Conservation (phyloP, 2,888 invertebrate species). For the Oxyteleia sp. region DNA sequence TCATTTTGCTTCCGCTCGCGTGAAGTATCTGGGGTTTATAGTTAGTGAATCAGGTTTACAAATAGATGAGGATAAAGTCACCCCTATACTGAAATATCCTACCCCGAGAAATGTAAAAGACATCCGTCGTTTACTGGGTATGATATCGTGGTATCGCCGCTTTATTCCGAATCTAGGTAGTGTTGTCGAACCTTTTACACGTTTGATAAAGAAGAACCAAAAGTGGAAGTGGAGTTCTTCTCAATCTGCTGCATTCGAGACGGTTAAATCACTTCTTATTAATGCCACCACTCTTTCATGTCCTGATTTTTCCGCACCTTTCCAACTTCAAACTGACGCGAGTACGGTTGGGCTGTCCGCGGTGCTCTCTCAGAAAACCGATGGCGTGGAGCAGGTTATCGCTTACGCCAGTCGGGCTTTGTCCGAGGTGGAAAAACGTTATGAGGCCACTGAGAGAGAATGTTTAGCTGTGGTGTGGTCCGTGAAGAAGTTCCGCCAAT, state of each 20-base stretch:
- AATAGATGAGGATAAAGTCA: background rate
- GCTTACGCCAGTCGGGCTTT: constrained; percentile 69
- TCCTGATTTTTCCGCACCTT: constrained; percentile 72
- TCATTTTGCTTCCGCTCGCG: constrained; percentile 62
- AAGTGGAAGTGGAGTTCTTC: too few species aligned
- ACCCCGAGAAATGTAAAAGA: background rate
- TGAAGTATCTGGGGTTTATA: constrained; percentile 25
- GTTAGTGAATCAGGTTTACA: constrained; percentile 17
- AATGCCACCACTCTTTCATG: constrained; percentile 46
- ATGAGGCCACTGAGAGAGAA: constrained; percentile 64
- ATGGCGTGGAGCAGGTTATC: constrained; percentile 60
- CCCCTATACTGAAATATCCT: background rate
- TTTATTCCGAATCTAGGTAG: too few species aligned
- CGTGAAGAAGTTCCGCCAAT: constrained; percentile 41
- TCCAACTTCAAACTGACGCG: constrained; percentile 65
- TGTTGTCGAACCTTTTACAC: too few species aligned
- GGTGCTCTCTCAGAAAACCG: constrained; percentile 72
- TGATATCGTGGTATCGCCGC: too few species aligned
- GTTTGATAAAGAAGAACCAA: too few species aligned
- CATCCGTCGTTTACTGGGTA: too few species aligned
- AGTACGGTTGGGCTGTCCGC: constrained; percentile 59
- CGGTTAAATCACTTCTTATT: too few species aligned
- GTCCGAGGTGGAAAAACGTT: constrained; percentile 46
- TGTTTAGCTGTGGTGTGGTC: constrained; percentile 69
- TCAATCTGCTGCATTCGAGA: too few species aligned